Evolutionary conservation across 2,113 vertebrate species (phyloP).

Genomic region (Amphilophus citrinellus): DNA sequence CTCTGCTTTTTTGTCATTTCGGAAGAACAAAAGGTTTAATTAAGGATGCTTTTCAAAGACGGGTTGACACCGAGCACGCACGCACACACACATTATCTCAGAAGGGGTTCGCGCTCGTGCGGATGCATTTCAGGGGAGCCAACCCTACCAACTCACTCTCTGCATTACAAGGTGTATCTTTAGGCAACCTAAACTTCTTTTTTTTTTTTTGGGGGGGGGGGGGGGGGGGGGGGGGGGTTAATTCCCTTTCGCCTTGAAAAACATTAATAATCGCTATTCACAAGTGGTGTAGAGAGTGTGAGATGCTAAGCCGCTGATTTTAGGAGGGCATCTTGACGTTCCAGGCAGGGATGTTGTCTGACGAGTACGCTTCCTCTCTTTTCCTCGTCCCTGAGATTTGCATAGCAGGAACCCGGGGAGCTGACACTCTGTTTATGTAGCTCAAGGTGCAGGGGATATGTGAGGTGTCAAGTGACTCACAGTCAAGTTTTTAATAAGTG

Average conservation of each 20-base stretch:
- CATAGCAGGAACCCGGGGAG: conserved; percentile 75
- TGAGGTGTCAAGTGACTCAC: conserved; percentile 84
- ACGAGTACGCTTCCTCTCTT: conserved; percentile 55
- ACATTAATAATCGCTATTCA: conserved; percentile 37
- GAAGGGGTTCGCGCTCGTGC: conserved; percentile 33
- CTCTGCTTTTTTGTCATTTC: conserved; percentile 62
- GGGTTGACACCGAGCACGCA: conserved; percentile 52
- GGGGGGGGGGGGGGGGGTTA: neutral
- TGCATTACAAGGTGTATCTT: conserved; percentile 14
- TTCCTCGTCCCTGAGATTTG: conserved; percentile 75
- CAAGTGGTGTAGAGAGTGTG: conserved; percentile 1
- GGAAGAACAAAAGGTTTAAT: conserved; percentile 80
- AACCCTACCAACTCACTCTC: conserved; percentile 36
- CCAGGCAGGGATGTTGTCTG: conserved; percentile 60
- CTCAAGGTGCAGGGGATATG: conserved; percentile 77
- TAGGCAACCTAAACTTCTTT: conserved; percentile 19
- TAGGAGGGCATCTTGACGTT: conserved; percentile 62
- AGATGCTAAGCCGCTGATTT: conserved; percentile 64
- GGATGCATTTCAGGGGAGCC: conserved; percentile 22
- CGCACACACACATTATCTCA: conserved; percentile 39
- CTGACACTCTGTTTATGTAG: conserved; percentile 84
- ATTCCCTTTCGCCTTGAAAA: conserved; percentile 18
- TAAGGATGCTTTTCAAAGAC: conserved; percentile 71
- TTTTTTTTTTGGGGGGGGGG: neutral
- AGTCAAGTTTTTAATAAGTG: conserved; percentile 85